phyloP scores from a whole-genome alignment of 2,888 invertebrate species.

The Yponomeuta malinellus region DNA sequence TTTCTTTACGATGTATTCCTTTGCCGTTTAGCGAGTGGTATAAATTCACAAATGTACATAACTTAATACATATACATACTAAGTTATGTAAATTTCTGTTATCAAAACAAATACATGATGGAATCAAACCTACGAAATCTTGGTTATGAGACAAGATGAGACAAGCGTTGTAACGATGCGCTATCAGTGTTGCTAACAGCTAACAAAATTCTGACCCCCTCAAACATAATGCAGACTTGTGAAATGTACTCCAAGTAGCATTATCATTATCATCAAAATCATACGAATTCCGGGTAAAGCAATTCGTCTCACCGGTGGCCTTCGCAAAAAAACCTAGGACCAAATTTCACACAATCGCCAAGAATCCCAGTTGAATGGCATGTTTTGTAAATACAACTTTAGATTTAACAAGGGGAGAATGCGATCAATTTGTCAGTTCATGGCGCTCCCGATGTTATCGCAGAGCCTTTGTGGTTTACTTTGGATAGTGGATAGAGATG shows the following conservation, averaged over 20 bases:
- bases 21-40: too few relatives aligned
- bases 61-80: too few relatives aligned
- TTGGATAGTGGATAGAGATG: constrained; percentile 41
- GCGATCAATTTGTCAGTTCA: constrained; percentile 60
- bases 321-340: constrained; percentile 29
- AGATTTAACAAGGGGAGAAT: constrained; percentile 45
- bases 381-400: constrained; percentile 66
- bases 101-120: too few relatives aligned
- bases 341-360: constrained; percentile 59
- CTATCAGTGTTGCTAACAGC: too few relatives aligned
- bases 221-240: too few relatives aligned
- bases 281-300: background rate
- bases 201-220: too few relatives aligned
- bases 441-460: constrained; percentile 62
- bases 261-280: background rate
- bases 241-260: background rate
- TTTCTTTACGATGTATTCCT: too few relatives aligned
- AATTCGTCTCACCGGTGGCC: constrained; percentile 10
- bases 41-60: too few relatives aligned
- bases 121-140: too few relatives aligned
- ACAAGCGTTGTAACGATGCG: too few relatives aligned
- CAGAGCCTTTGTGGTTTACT: constrained; percentile 45
- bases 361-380: constrained; percentile 50
- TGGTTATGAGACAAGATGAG: too few relatives aligned
- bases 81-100: too few relatives aligned